phyloP scores from a whole-genome alignment of 2,888 invertebrate genomes.

The Eurytoma californica region DNA sequence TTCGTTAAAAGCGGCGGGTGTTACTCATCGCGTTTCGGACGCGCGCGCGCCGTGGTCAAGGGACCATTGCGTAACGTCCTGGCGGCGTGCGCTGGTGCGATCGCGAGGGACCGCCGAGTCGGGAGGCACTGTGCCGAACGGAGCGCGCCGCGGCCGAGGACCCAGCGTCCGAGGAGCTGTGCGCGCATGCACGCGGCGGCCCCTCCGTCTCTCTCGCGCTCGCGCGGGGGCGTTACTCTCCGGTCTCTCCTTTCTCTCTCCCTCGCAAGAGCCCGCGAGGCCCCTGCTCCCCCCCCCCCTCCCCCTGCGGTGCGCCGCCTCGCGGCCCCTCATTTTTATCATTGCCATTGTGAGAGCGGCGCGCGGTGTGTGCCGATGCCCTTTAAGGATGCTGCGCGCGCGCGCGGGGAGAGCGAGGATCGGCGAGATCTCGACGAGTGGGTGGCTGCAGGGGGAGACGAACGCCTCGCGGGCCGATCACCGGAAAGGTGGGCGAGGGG shows the following conservation, averaged over 20 bases:
- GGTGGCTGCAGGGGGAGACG: neutral
- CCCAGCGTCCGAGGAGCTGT: slow-evolving; percentile 15
- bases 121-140: neutral
- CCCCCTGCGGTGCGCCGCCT: neutral
- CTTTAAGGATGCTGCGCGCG: slow-evolving; percentile 10
- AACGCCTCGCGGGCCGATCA: too few relatives aligned
- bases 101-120: neutral
- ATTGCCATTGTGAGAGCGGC: too few relatives aligned
- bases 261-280: neutral
- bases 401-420: neutral
- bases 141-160: slow-evolving; percentile 1
- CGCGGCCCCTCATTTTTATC: neutral
- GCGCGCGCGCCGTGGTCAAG: too few relatives aligned
- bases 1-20: too few relatives aligned
- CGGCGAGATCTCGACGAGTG: neutral
- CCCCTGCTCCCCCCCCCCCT: neutral
- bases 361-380: neutral
- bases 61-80: too few relatives aligned
- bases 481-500: too few relatives aligned
- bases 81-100: neutral
- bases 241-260: slow-evolving; percentile 14
- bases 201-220: slow-evolving; percentile 17
- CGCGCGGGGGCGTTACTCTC: slow-evolving; percentile 51
- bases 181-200: neutral
- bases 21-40: too few relatives aligned